Conservation (phyloP, 2,888 invertebrate genomes). For the Dendrolimus pini region DNA sequence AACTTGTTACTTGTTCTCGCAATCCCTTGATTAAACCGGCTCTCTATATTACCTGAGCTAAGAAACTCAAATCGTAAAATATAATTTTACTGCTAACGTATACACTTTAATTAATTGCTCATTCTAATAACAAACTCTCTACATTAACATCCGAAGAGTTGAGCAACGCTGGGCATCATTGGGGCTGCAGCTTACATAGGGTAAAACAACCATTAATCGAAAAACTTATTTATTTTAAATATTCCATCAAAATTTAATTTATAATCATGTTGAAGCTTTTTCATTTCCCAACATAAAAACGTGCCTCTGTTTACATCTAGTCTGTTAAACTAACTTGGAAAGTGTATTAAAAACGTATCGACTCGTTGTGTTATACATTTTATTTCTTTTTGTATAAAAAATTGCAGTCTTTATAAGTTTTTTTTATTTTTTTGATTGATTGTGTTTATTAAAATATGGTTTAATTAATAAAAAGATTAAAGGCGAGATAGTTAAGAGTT, state of each 20-base stretch:
- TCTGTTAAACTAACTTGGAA: too few relatives aligned
- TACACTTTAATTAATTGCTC: neutral
- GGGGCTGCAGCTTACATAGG: neutral
- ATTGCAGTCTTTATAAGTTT: too few relatives aligned
- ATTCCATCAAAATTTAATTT: neutral
- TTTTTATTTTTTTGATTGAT: too few relatives aligned
- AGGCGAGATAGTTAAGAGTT: too few relatives aligned
- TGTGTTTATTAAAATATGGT: too few relatives aligned
- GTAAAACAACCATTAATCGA: neutral
- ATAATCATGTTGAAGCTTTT: neutral
- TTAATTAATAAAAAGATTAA: too few relatives aligned
- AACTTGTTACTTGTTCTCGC: constrained; percentile 1
- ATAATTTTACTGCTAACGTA: neutral
- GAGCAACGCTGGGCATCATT: neutral
- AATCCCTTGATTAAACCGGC: neutral
- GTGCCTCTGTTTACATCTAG: too few relatives aligned
- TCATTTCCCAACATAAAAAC: too few relatives aligned
- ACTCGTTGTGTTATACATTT: too few relatives aligned
- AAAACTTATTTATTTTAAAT: neutral
- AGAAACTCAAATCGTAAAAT: neutral
- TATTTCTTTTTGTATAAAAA: too few relatives aligned
- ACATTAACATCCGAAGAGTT: neutral
- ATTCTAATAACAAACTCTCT: neutral
- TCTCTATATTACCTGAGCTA: neutral
- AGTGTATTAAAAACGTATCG: too few relatives aligned